Evolutionary conservation across 1,140 invertebrate genomes (phyloP).

Genomic region (Rhopalosiphum maidis): DNA sequence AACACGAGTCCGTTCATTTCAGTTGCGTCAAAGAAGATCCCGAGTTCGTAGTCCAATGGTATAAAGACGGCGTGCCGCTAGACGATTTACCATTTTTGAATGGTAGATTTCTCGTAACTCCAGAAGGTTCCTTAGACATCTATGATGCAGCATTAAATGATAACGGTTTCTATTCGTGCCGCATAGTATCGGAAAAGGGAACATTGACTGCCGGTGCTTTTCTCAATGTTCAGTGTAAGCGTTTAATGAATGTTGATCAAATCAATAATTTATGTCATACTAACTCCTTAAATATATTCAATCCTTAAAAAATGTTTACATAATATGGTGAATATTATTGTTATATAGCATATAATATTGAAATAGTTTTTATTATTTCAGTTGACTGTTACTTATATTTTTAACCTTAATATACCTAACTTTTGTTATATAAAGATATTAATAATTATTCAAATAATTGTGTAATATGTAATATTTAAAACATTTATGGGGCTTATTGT

Average conservation of each 20-base stretch:
- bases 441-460: too few relatives aligned
- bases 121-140: constrained; percentile 79
- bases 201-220: constrained; percentile 85
- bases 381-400: too few relatives aligned
- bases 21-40: constrained; percentile 78
- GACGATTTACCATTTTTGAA: constrained; percentile 71
- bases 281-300: background rate
- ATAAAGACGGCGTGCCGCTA: constrained; percentile 72
- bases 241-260: background rate
- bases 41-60: constrained; percentile 73
- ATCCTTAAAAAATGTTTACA: background rate
- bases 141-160: constrained; percentile 79
- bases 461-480: background rate
- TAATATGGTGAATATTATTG: background rate
- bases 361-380: too few relatives aligned
- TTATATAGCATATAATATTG: too few relatives aligned
- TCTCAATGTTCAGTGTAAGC: constrained; percentile 94
- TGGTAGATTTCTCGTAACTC: constrained; percentile 68
- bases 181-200: constrained; percentile 80
- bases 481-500: background rate
- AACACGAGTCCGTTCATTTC: constrained; percentile 82
- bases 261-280: background rate
- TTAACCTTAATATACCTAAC: too few relatives aligned
- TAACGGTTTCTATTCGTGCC: constrained; percentile 87
- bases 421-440: too few relatives aligned